A percentile compares a stretch with the other conserved stretches of the same genome.
phyloP scores from a whole-genome alignment of 2,888 invertebrate species.

The Drosophila vallismaia region DNA sequence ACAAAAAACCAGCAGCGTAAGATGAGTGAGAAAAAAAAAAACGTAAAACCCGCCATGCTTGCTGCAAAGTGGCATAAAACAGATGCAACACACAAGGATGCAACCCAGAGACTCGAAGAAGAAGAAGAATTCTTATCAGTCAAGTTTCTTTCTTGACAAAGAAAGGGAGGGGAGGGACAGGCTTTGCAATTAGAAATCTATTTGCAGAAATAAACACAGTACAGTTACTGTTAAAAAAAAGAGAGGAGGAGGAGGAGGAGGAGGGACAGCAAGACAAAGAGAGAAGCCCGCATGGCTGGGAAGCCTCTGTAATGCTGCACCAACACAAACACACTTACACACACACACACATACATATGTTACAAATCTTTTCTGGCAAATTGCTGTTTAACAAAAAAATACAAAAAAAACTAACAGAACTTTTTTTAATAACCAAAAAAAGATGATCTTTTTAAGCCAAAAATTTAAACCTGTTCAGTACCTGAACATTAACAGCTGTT shows the following conservation, averaged over 20 bases:
- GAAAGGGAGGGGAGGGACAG: neutral
- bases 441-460: too few species aligned
- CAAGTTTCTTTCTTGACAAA: constrained; percentile 9
- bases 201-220: constrained; percentile 30
- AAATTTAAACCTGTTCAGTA: too few species aligned
- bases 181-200: constrained; percentile 43
- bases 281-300: constrained; percentile 31
- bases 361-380: too few species aligned
- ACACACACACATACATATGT: too few species aligned
- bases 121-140: constrained; percentile 36
- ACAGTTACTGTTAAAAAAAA: neutral
- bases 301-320: constrained; percentile 31
- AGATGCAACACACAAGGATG: constrained; percentile 51
- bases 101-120: neutral
- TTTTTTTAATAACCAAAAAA: too few species aligned
- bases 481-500: neutral
- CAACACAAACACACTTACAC: too few species aligned
- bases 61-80: constrained; percentile 51
- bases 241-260: neutral
- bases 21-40: neutral
- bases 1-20: neutral
- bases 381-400: too few species aligned
- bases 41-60: constrained; percentile 34
- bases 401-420: too few species aligned
- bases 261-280: neutral